These are phyloP conservation scores for Synanceia verrucosa DNA, from an alignment of 2,797 vertebrate species.

Conservation along the genomic window DNA sequence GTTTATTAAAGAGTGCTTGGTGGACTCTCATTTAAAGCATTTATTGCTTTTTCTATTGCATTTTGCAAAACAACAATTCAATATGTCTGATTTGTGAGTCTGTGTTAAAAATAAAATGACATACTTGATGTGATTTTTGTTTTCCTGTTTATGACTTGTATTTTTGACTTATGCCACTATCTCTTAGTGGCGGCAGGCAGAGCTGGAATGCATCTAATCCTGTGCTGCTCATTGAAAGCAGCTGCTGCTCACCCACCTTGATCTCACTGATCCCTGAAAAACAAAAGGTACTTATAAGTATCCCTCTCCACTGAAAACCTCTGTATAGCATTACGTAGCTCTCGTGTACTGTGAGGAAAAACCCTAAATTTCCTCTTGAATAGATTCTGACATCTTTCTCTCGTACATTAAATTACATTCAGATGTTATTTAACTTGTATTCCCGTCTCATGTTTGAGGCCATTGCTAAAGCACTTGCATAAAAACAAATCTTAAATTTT, in stretches of 20 bases:
- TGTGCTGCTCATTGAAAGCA: constrained; percentile 51
- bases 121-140: too few species aligned
- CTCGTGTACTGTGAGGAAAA: not conserved
- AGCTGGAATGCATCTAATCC: constrained; percentile 27
- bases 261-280: constrained; percentile 27
- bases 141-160: too few species aligned
- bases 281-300: not conserved
- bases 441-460: not conserved
- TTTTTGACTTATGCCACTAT: too few species aligned
- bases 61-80: too few species aligned
- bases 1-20: too few species aligned
- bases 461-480: not conserved
- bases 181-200: too few species aligned
- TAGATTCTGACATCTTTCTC: not conserved
- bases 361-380: not conserved
- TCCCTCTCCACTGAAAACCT: not conserved
- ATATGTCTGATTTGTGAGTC: too few species aligned
- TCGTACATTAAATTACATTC: not conserved
- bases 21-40: too few species aligned
- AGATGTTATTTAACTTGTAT: not conserved
- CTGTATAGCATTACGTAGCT: not conserved
- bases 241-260: constrained; percentile 30
- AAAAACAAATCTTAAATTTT: not conserved
- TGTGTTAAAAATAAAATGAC: too few species aligned
- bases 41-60: too few species aligned